Evolutionary conservation across 2,797 vertebrate species (phyloP).

Genomic region (Pseudomugil tenellus): DNA sequence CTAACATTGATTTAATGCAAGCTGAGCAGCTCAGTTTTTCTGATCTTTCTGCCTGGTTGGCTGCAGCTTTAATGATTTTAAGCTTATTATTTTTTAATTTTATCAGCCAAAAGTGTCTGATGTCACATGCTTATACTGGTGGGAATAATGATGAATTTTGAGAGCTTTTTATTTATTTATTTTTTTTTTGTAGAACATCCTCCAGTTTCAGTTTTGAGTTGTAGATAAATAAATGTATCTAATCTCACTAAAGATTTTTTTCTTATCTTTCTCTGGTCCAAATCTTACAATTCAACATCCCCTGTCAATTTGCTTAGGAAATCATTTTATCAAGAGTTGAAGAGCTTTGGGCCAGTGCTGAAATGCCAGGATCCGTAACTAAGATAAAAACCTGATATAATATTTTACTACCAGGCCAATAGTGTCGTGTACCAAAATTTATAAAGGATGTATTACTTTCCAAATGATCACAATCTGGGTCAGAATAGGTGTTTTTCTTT

Average conservation of each 20-base stretch:
- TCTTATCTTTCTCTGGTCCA: not conserved
- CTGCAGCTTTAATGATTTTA: constrained; percentile 1
- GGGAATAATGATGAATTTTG: not conserved
- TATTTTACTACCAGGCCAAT: not conserved
- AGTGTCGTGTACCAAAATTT: not conserved
- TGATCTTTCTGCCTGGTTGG: not conserved
- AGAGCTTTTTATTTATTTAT: not conserved
- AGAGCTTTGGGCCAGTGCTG: not conserved
- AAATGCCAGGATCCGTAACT: not conserved
- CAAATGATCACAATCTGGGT: constrained; percentile 4
- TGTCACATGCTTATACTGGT: not conserved
- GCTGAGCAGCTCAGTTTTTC: not conserved
- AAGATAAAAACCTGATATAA: not conserved
- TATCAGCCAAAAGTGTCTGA: not conserved
- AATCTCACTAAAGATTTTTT: not conserved
- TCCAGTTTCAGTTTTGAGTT: not conserved
- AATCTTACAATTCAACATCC: not conserved
- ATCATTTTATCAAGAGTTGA: not conserved
- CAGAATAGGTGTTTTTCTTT: not conserved
- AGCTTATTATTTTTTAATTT: not conserved
- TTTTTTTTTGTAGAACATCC: not conserved
- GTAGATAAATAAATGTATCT: not conserved
- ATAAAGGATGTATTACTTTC: constrained; percentile 19
- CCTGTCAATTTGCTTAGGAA: not conserved
- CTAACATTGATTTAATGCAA: not conserved